Conservation (phyloP, 2,113 vertebrate genomes). For the Sigmodon hispidus region DNA sequence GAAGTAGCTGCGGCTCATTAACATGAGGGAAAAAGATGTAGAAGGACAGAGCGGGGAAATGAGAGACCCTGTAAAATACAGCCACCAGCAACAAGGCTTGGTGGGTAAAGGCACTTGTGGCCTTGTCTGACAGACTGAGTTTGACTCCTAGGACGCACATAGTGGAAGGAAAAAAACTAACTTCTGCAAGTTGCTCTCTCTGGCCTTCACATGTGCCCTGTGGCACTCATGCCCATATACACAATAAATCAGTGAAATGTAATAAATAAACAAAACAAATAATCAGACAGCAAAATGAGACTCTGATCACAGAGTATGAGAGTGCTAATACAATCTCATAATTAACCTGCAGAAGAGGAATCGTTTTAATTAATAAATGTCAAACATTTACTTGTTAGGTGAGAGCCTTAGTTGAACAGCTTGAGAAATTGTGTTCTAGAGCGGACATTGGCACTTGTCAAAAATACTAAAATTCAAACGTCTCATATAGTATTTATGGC, state of each 20-base stretch:
- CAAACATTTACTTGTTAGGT: slow-evolving; percentile 49
- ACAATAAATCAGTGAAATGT: background rate
- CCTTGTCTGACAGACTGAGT: background rate
- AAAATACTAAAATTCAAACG: slow-evolving; percentile 46
- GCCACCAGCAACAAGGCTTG: background rate
- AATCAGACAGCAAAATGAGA: slow-evolving; percentile 11
- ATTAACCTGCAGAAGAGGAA: slow-evolving; percentile 31
- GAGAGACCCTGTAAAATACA: background rate
- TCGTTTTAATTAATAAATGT: slow-evolving; percentile 61
- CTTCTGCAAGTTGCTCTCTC: background rate
- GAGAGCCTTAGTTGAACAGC: slow-evolving; percentile 2
- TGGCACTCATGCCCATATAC: background rate
- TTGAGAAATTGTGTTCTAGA: slow-evolving; percentile 24
- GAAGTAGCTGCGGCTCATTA: slow-evolving; percentile 12
- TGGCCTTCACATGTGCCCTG: background rate
- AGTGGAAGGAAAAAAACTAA: background rate
- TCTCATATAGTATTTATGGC: slow-evolving; percentile 5
- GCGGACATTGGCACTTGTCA: background rate
- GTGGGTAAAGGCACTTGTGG: background rate
- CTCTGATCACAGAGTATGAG: background rate
- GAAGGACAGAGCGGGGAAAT: background rate
- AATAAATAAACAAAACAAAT: background rate
- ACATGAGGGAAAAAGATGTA: background rate
- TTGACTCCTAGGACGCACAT: background rate
- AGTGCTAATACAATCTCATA: slow-evolving; percentile 26